phyloP scores from a whole-genome alignment of 1,140 invertebrate species.

The Zaprionus nigranus region DNA sequence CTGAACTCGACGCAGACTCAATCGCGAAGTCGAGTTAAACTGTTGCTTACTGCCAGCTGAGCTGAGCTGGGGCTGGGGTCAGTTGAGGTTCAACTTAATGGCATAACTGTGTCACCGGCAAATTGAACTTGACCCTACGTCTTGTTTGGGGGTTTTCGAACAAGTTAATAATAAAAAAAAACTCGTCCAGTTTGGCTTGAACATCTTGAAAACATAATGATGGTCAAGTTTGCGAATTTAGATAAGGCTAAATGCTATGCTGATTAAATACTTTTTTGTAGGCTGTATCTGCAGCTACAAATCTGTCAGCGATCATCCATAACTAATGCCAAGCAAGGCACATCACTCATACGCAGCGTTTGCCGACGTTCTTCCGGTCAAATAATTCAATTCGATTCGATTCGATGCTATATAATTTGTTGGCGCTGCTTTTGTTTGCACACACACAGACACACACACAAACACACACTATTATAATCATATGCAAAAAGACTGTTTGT shows the following conservation, averaged over 20 bases:
- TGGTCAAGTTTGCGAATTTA: slow-evolving; percentile 18
- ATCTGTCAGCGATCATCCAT: slow-evolving; percentile 27
- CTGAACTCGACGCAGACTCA: neutral
- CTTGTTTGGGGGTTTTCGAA: slow-evolving; percentile 2
- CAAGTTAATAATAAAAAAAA: neutral
- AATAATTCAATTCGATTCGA: slow-evolving; percentile 15
- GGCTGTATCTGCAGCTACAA: slow-evolving; percentile 1
- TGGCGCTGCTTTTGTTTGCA: slow-evolving; percentile 51
- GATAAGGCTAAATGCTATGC: slow-evolving; percentile 36
- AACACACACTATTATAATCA: slow-evolving; percentile 46
- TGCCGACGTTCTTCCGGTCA: slow-evolving; percentile 52
- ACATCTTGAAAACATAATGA: neutral
- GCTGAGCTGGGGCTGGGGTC: slow-evolving; percentile 64
- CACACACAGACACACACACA: slow-evolving; percentile 6
- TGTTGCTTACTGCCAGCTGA: neutral
- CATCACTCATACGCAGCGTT: slow-evolving; percentile 64
- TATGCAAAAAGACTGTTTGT: slow-evolving; percentile 60
- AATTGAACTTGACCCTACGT: slow-evolving; percentile 76
- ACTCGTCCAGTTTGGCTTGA: slow-evolving; percentile 37
- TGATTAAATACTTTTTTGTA: slow-evolving; percentile 48
- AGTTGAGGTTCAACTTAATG: slow-evolving; percentile 44
- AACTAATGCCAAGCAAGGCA: slow-evolving; percentile 29
- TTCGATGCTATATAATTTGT: slow-evolving; percentile 37
- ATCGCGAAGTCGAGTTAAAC: neutral
- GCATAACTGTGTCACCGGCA: slow-evolving; percentile 75